A percentile compares a stretch with the other conserved stretches of the same genome.
Evolutionary conservation across 2,888 invertebrate genomes (phyloP).

Genomic region (Aporophyla lueneburgensis): DNA sequence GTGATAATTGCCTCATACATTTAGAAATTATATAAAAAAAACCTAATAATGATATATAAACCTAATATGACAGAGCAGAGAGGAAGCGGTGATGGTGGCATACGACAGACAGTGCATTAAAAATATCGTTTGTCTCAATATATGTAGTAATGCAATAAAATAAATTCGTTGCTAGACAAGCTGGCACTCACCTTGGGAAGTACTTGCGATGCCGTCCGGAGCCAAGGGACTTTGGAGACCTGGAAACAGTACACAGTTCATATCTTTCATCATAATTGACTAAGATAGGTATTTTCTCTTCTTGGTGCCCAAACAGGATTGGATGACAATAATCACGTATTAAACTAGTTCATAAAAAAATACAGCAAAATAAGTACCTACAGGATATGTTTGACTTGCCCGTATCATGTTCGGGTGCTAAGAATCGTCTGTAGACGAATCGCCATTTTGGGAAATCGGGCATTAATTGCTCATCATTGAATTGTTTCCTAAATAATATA

Average conservation of each 20-base stretch:
- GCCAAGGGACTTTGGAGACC: slow-evolving; percentile 91
- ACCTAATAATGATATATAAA: slow-evolving; percentile 89
- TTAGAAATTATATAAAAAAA: slow-evolving; percentile 82
- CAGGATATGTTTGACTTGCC: not conserved
- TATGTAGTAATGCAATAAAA: slow-evolving; percentile 90
- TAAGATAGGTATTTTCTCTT: not conserved
- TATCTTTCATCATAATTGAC: slow-evolving; percentile 16
- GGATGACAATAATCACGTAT: not conserved
- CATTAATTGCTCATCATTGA: not conserved
- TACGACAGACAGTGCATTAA: slow-evolving; percentile 91
- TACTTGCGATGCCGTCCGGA: slow-evolving; percentile 94
- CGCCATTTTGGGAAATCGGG: not conserved
- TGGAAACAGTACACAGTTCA: slow-evolving; percentile 83
- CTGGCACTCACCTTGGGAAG: slow-evolving; percentile 95
- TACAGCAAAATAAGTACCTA: not conserved
- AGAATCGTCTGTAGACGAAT: not conserved
- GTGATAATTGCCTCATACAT: slow-evolving; percentile 91
- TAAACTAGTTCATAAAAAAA: too few species aligned
- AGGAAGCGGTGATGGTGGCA: slow-evolving; percentile 91
- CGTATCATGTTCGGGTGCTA: not conserved
- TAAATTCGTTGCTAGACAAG: slow-evolving; percentile 89
- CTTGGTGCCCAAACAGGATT: not conserved
- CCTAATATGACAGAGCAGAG: slow-evolving; percentile 91
- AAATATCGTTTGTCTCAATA: slow-evolving; percentile 90
- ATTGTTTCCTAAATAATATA: not conserved